Base-by-base conservation (phyloP, 2,113 vertebrate genomes). In the Etheostoma cragini region DNA sequence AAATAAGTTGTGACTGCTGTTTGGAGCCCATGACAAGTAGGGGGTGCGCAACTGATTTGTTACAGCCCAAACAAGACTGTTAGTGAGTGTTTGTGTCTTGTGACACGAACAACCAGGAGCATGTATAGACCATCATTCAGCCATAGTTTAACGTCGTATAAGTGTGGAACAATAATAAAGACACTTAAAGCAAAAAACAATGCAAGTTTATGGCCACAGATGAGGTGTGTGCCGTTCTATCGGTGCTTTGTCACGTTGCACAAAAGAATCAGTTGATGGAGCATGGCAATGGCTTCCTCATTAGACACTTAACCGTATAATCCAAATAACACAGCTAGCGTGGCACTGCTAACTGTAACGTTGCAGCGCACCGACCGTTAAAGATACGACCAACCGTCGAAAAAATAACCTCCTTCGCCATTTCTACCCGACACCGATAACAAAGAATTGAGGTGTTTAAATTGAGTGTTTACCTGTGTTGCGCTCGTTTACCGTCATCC, bases 251-350 rank as follows among this genome's bases (percentile, higher is more conserved):
- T 92, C 81, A 89, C 78, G 86, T 76, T 85, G 84, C 76, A 90
- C 84, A 89, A 82, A 82, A 81, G 75, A 90, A 63, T 82, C 63
- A 50, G 72, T 83, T 88, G 83, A 84, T 76, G 61, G 76, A 85
- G 80, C 90, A 68, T 70, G 84, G 77, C 85, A 66, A 86, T 86
- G 88, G 91, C 90, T 92, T 92, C 90, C 85, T 91, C 89, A 81
- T 89, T 80, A 87, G 80, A 84, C 85, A 80, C 83, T 82, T 67
- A 26, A 30, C 75, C 58, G 63, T 80, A 60, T 79, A 86, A 88
- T 86, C 85, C 81, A 75, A 53, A 88, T 52, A 85, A 72, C 68
- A 45, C 16, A 42, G 88, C 83, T 91, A 93, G 83, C 91, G 54
- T 76, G 66, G 72, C 70, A 24, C 21, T 66, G 87, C 88, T 88